Evolutionary conservation across 2,797 vertebrate genomes (phyloP).

Genomic region (Acipenser oxyrinchus): DNA sequence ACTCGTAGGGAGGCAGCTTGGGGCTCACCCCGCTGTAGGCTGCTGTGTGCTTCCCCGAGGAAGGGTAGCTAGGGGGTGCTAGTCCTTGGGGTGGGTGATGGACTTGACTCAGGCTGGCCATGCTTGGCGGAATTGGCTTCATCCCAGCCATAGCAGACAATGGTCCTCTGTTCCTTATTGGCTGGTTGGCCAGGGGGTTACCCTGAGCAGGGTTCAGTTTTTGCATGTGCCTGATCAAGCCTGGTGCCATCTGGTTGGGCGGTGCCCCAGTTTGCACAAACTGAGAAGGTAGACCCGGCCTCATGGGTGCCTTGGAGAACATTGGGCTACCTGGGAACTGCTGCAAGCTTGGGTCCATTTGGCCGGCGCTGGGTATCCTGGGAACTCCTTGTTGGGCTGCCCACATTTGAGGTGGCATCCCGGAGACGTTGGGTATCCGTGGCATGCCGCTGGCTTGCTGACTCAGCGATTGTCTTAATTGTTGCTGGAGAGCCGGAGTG

Average conservation of each 20-base stretch:
- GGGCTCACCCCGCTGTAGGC: slow-evolving; percentile 41
- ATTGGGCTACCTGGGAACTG: slow-evolving; percentile 50
- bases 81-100: slow-evolving; percentile 48
- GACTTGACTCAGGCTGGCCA: slow-evolving; percentile 52
- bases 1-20: slow-evolving; percentile 56
- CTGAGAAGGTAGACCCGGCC: slow-evolving; percentile 32
- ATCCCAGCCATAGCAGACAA: slow-evolving; percentile 58
- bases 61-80: slow-evolving; percentile 57
- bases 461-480: slow-evolving; percentile 52
- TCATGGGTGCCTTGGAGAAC: slow-evolving; percentile 52
- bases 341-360: slow-evolving; percentile 54
- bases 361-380: slow-evolving; percentile 45
- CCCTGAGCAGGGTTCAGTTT: slow-evolving; percentile 46
- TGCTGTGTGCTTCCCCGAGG: slow-evolving; percentile 41
- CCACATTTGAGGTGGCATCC: slow-evolving; percentile 52
- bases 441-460: slow-evolving; percentile 38
- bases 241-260: slow-evolving; percentile 45
- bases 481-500: slow-evolving; percentile 50
- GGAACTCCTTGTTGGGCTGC: slow-evolving; percentile 42
- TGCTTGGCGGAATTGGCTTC: slow-evolving; percentile 57
- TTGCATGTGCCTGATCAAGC: slow-evolving; percentile 55
- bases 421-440: slow-evolving; percentile 45
- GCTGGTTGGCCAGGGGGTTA: slow-evolving; percentile 51
- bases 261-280: slow-evolving; percentile 13
- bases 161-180: slow-evolving; percentile 50